Conservation (phyloP, 2,888 invertebrate species). For the Diadegma fenestrale region DNA sequence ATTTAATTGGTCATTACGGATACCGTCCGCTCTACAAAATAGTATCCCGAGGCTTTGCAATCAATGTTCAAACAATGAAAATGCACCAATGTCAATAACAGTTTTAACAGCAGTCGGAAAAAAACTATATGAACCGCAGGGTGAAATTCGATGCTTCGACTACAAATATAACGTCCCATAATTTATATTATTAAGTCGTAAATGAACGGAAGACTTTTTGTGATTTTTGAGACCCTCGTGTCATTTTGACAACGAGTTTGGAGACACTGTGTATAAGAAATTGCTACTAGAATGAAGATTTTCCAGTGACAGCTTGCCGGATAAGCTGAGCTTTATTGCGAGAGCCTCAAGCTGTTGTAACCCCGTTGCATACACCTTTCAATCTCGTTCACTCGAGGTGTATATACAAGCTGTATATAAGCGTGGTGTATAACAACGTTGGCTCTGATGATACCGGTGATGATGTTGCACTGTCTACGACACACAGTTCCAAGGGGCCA, state of each 20-base stretch:
- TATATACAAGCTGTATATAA: constrained; percentile 32
- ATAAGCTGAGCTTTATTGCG: constrained; percentile 46
- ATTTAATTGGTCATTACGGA: background rate
- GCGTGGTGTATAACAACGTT: constrained; percentile 24
- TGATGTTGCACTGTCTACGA: constrained; percentile 37
- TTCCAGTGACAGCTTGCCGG: constrained; percentile 36
- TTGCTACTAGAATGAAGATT: constrained; percentile 27
- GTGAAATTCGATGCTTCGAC: background rate
- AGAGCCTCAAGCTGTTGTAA: constrained; percentile 47
- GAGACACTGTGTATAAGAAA: constrained; percentile 5
- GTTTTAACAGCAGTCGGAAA: background rate
- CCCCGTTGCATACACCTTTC: constrained; percentile 43
- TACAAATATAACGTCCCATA: too few relatives aligned
- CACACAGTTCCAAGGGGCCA: constrained; percentile 20
- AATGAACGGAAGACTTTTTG: background rate
- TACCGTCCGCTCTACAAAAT: background rate
- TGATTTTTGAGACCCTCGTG: background rate
- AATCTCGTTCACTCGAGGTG: constrained; percentile 40
- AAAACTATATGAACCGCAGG: background rate
- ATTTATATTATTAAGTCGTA: too few relatives aligned
- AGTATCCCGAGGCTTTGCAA: background rate
- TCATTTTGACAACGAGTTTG: background rate
- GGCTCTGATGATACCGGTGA: constrained; percentile 32
- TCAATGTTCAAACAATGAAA: background rate
- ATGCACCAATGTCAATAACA: background rate